Evolutionary conservation across 2,888 invertebrate species (phyloP), one percentile per base, ranked within the genome.

Genomic region (Aphodius sticticus): DNA sequence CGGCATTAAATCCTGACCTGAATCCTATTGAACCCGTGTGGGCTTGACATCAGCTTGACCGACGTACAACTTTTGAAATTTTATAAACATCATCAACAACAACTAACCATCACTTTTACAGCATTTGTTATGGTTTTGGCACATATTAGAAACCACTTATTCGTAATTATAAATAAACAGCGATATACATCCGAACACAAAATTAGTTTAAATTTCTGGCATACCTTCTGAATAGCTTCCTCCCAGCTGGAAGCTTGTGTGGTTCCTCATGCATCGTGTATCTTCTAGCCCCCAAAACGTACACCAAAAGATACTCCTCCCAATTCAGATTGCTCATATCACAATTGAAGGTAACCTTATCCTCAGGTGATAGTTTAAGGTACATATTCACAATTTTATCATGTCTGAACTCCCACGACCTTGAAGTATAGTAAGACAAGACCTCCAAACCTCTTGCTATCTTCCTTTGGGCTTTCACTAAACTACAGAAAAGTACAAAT

Each of bases 201-300:
- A 16, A 70, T 70, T 6, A 69, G 15, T 77, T 71, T 36, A 0
- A 2, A 9, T 1, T 26, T 14, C 69, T 35, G 84, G 91, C 91
- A 90, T 86, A 93, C 93, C 92, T 92, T 86, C 87, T 91, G 0
- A 94, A 88, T 16, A 94, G 89, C 80, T 90, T 91, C 82, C 94
- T 91, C 0, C 37, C 37, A 0, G 96, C 95, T 0, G 96, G 95
- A 26, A 97, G 86, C 0, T 95, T 95, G 7, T 93, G 91, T 0
- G 94, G 93, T 84, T 95, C 93, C 87, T 98, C 98, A 86, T 97
- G 97, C 87, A 98, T 91, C 81, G 97, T 94, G 87, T 94, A 98
- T 82, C 94, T 91, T 80, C 97, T 93, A 2, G 96, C 95, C 0
- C 98, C 98, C 36, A 96, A 91, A 84, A 97, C 92, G 84, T 95